These are phyloP conservation scores for Pandemis heparana DNA, from an alignment of 2,888 invertebrate species.

Conservation along the genomic window DNA sequence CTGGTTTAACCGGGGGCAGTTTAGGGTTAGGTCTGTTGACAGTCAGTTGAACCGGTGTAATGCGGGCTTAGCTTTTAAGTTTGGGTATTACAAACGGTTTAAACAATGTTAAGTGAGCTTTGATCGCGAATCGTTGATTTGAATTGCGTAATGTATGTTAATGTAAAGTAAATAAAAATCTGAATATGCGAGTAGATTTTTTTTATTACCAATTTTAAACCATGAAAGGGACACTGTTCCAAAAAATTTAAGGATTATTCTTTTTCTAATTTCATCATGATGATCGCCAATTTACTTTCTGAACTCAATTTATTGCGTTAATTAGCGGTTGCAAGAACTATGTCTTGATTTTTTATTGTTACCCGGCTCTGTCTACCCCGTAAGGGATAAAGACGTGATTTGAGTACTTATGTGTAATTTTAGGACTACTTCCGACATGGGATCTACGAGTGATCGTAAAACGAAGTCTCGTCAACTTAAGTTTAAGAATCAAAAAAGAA, in stretches of 20 bases:
- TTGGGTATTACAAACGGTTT: constrained; percentile 38
- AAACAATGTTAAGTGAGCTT: constrained; percentile 13
- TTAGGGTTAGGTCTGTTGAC: constrained; percentile 44
- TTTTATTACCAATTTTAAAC: neutral
- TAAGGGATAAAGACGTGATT: too few relatives aligned
- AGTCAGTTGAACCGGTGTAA: constrained; percentile 38
- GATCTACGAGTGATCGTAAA: too few relatives aligned
- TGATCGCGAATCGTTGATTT: constrained; percentile 23
- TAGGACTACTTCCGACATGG: too few relatives aligned
- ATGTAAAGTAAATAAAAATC: neutral
- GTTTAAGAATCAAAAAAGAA: neutral
- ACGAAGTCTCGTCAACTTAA: too few relatives aligned
- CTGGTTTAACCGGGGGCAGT: constrained; percentile 42
- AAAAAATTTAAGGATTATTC: neutral
- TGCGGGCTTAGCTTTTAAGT: constrained; percentile 39
- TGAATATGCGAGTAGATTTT: neutral
- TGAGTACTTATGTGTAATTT: too few relatives aligned
- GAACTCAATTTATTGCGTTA: too few relatives aligned
- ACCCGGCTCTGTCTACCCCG: too few relatives aligned
- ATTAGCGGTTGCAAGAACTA: too few relatives aligned
- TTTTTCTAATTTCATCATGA: too few relatives aligned
- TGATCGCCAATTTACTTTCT: too few relatives aligned
- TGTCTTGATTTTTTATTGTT: too few relatives aligned
- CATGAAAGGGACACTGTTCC: too few relatives aligned
- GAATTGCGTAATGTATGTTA: constrained; percentile 3